Percentiles rank a stretch among this genome's conserved stretches.
phyloP scores from a whole-genome alignment of 2,888 invertebrate genomes.

The Abrostola tripartita region DNA sequence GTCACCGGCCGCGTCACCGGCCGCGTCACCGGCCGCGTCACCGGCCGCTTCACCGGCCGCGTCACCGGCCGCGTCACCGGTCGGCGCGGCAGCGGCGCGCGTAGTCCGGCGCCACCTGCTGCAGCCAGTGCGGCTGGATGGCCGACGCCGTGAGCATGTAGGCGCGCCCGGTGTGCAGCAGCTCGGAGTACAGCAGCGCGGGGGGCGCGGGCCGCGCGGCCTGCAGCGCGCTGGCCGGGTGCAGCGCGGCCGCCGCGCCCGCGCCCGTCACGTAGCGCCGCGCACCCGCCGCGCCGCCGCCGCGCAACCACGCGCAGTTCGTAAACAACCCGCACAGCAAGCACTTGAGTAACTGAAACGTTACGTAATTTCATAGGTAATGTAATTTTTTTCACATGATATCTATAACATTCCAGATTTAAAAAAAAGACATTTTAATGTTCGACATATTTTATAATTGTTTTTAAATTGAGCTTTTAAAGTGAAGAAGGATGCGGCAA shows the following conservation, averaged over 20 bases:
- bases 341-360: constrained; percentile 90
- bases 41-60: constrained; percentile 68
- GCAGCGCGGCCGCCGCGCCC: constrained; percentile 90
- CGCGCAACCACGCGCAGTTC: constrained; percentile 94
- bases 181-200: constrained; percentile 94
- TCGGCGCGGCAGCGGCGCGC: constrained; percentile 74
- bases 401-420: too few species aligned
- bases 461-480: too few species aligned
- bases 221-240: constrained; percentile 93
- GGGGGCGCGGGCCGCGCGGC: constrained; percentile 90
- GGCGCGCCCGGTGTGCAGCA: constrained; percentile 94
- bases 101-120: constrained; percentile 76
- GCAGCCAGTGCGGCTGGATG: constrained; percentile 94
- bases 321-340: constrained; percentile 94
- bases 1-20: constrained; percentile 77
- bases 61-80: constrained; percentile 68
- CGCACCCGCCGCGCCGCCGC: constrained; percentile 72
- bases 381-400: too few species aligned
- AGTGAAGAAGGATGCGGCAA: too few species aligned
- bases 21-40: constrained; percentile 76
- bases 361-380: too few species aligned
- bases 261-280: constrained; percentile 85
- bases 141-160: constrained; percentile 94
- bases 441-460: too few species aligned
- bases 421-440: too few species aligned